Base-by-base conservation (phyloP, 2,797 vertebrate species). In the Heteromormyrus szaboi region DNA sequence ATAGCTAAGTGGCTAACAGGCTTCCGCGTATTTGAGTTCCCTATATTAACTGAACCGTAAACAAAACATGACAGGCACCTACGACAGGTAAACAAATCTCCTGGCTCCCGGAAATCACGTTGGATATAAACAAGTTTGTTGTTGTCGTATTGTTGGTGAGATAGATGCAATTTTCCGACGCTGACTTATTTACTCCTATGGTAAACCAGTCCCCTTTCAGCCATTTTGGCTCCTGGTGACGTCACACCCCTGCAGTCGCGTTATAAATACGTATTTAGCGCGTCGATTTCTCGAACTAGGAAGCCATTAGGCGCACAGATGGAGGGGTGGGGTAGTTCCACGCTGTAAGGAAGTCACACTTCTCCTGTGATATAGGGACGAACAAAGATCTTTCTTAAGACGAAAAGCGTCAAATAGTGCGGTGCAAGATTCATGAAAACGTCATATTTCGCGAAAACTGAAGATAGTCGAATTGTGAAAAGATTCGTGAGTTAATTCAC, bases 201-300 rank as follows among this genome's bases (percentile, higher is more conserved):
- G 44, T 87, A 65, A 44, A 48, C 59, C 92, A 92, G 91, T 93
- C 1, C 25, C 65, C 72, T 88, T 51, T 12, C 86, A 90, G 90
- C 92, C 94, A 95, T 95, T 90, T 94, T 94, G 92, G 88, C 91
- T 94, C 90, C n/a, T 51, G 50, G 53, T 12, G 56, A 84, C 46
- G 72, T 68, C 37, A 53, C 88, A 46, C 5, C 25, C 4, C 2
- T 6, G 84, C 89, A 91, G 93, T 89, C 92, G 92, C 92, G 6
- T 3, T 0, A 50, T 14, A 41, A 90, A 90, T 90, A 92, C 92
- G 91, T 88, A n/a, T 50, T 41, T 44, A 84, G 19, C 17, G 76
- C 76, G 41, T 81, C 37, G 19, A 8, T 46, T 81, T 22, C 41
- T 81, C 76, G 19, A n/a, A 44, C 17, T n/a, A n/a, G 41, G 14